phyloP scores from a whole-genome alignment of 1,140 invertebrate species.

The Lamellibrachia luymesi region DNA sequence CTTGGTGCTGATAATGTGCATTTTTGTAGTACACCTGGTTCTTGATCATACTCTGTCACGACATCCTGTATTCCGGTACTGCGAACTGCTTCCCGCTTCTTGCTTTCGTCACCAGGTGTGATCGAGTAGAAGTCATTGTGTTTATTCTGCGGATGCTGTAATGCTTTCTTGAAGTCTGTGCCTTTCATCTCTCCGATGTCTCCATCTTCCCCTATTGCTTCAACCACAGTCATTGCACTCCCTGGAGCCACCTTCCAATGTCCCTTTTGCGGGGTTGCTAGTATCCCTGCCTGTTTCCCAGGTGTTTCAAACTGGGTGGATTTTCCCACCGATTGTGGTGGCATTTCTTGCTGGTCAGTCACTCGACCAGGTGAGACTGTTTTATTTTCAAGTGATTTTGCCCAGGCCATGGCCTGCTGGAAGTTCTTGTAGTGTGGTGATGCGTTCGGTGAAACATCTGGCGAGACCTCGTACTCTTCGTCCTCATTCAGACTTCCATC shows the following conservation, averaged over 20 bases:
- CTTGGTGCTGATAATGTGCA: background rate
- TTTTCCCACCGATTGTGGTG: background rate
- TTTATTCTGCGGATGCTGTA: background rate
- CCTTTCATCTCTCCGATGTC: background rate
- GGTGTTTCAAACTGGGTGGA: background rate
- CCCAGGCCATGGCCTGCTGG: background rate
- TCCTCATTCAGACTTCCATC: background rate
- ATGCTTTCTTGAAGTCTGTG: background rate
- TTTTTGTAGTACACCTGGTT: background rate
- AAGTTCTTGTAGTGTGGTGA: conserved; percentile 1
- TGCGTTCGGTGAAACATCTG: background rate
- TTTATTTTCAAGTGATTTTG: background rate
- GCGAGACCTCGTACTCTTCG: background rate
- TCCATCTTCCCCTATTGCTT: background rate
- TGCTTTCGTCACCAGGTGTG: background rate
- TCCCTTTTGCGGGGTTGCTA: background rate
- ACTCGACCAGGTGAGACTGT: background rate
- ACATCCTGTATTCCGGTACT: background rate
- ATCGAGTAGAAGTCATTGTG: background rate
- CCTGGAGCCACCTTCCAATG: background rate
- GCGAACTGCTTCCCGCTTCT: background rate
- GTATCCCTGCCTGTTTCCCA: background rate
- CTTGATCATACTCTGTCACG: conserved; percentile 1
- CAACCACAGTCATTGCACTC: background rate
- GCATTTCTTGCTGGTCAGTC: background rate